Conservation (phyloP, 2,113 vertebrate genomes). For the Ailurus styani region DNA sequence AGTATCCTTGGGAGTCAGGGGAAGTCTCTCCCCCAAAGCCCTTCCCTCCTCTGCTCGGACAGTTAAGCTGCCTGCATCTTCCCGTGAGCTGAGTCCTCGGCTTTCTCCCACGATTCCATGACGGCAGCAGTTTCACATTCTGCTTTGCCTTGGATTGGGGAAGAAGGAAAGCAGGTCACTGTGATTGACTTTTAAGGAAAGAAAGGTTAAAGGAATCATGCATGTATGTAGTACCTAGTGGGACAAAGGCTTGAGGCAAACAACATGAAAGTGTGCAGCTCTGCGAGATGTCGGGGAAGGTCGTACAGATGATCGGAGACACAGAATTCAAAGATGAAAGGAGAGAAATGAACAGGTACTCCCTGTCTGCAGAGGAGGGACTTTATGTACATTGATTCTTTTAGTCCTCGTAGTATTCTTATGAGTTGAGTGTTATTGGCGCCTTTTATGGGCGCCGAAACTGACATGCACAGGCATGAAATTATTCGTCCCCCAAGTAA, state of each 20-base stretch:
- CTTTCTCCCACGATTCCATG: constrained; percentile 50
- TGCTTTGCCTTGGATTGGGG: not conserved
- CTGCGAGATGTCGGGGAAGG: not conserved
- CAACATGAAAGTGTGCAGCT: not conserved
- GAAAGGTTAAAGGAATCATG: constrained; percentile 59
- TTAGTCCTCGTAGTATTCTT: not conserved
- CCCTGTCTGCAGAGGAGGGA: not conserved
- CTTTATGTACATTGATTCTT: not conserved
- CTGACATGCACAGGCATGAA: not conserved
- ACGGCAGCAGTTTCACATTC: constrained; percentile 32
- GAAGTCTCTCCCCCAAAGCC: not conserved
- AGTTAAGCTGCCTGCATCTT: constrained; percentile 41
- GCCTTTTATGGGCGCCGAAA: not conserved
- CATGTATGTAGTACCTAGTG: not conserved
- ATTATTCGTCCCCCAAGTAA: not conserved
- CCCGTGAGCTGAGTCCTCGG: not conserved
- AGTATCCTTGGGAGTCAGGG: not conserved
- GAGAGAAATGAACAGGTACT: not conserved
- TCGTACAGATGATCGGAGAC: not conserved
- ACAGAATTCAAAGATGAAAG: not conserved
- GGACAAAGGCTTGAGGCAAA: constrained; percentile 47
- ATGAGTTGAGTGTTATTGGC: not conserved
- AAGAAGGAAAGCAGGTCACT: constrained; percentile 48
- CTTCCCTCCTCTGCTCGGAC: constrained; percentile 35
- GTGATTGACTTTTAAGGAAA: constrained; percentile 55